A percentile compares a stretch with the other conserved stretches of the same genome.
phyloP scores from a whole-genome alignment of 2,113 vertebrate species.

The Rhinolophus sinicus region DNA sequence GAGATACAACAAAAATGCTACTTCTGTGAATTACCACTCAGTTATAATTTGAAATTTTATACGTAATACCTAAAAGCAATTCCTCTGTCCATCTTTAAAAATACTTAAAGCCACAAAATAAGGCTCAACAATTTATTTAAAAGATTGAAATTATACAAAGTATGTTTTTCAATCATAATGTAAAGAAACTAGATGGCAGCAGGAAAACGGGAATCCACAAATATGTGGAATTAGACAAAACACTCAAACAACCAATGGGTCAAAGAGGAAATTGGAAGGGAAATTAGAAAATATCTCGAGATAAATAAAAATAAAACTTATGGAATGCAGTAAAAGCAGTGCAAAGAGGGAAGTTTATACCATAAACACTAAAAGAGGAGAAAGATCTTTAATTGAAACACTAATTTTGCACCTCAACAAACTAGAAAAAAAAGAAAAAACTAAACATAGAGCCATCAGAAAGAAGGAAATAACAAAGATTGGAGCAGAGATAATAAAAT shows the following conservation, averaged over 20 bases:
- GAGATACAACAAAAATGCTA: background rate
- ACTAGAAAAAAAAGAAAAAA: background rate
- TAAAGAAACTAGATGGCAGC: background rate
- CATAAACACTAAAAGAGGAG: background rate
- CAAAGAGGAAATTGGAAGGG: background rate
- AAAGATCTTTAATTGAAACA: background rate
- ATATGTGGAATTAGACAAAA: background rate
- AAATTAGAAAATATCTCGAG: background rate
- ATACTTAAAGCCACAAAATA: background rate
- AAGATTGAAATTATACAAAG: background rate
- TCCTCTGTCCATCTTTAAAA: background rate
- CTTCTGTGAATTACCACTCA: background rate
- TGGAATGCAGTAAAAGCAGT: background rate
- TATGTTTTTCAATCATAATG: background rate
- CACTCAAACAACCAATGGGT: background rate
- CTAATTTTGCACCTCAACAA: background rate
- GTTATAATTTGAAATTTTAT: constrained; percentile 24
- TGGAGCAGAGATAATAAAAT: background rate
- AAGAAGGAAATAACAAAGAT: constrained; percentile 18
- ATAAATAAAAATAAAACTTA: background rate
- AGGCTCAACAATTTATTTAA: background rate
- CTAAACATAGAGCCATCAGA: background rate
- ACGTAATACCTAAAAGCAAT: background rate
- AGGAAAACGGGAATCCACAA: background rate
- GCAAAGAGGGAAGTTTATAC: background rate